Conservation (phyloP, 2,113 vertebrate genomes). For the Trachemys scripta region DNA sequence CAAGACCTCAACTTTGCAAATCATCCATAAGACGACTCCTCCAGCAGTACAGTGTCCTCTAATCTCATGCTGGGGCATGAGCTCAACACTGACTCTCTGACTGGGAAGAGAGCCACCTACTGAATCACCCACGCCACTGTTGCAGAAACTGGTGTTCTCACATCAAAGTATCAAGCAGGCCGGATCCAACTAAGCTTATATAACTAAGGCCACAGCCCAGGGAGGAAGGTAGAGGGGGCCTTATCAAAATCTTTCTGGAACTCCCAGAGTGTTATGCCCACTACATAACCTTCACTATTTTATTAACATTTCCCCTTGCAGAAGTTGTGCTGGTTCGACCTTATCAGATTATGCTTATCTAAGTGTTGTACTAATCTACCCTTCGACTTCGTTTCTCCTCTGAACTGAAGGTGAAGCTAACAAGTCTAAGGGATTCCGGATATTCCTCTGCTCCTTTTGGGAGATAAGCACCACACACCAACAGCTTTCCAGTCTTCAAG, state of each 20-base stretch:
- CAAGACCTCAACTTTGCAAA: neutral
- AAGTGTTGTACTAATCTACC: neutral
- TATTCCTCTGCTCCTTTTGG: neutral
- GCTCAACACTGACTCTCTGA: rapidly evolving
- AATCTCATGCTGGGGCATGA: too few species aligned
- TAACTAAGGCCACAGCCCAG: neutral
- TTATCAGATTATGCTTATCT: neutral
- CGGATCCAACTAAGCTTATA: rapidly evolving
- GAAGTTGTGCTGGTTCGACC: neutral
- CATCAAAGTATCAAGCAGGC: neutral
- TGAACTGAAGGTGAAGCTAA: neutral
- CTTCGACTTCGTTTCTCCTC: neutral
- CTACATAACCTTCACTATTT: neutral
- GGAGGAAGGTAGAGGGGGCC: neutral
- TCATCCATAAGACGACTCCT: rapidly evolving
- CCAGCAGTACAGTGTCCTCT: rapidly evolving
- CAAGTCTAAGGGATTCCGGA: neutral
- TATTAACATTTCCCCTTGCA: neutral
- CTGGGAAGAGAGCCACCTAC: neutral
- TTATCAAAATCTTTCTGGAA: neutral
- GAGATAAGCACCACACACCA: neutral
- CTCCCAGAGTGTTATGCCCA: neutral
- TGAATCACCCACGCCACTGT: rapidly evolving
- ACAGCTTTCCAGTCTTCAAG: neutral
- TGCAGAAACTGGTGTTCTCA: neutral